A percentile compares a stretch with the other conserved stretches of the same genome.
phyloP scores from a whole-genome alignment of 2,113 vertebrate species.

The Atrichornis clamosus region DNA sequence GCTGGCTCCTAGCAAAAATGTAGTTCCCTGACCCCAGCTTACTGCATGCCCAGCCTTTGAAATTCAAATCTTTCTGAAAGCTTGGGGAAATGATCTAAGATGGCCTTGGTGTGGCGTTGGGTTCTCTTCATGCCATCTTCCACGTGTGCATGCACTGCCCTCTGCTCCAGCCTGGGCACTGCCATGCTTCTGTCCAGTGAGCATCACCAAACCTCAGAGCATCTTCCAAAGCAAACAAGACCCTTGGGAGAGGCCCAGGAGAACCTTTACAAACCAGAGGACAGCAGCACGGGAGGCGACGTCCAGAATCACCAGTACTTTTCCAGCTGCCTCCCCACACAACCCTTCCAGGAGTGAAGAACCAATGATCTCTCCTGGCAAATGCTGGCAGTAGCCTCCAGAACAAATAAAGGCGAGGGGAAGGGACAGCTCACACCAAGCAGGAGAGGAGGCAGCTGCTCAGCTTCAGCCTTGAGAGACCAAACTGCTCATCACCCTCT shows the following conservation, averaged over 20 bases:
- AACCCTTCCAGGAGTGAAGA: constrained; percentile 16
- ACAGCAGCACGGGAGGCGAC: not conserved
- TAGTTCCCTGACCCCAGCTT: not conserved
- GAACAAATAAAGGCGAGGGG: constrained; percentile 59
- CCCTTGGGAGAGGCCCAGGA: constrained; percentile 21
- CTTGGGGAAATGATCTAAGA: not conserved
- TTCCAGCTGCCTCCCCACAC: constrained; percentile 54
- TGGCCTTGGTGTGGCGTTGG: not conserved
- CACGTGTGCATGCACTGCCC: not conserved
- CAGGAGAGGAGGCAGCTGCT: not conserved
- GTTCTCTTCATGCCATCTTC: not conserved
- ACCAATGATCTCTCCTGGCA: constrained; percentile 59
- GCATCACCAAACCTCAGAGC: not conserved
- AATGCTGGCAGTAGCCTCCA: constrained; percentile 1
- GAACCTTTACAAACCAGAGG: not conserved
- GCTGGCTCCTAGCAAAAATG: constrained; percentile 18
- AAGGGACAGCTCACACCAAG: constrained; percentile 21
- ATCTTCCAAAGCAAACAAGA: constrained; percentile 46
- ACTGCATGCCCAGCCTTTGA: not conserved
- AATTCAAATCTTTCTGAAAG: not conserved
- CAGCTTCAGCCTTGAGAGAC: not conserved
- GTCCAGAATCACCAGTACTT: constrained; percentile 63
- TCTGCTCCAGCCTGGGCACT: not conserved
- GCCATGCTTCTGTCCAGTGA: not conserved
- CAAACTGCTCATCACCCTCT: not conserved